Evolutionary conservation across 2,113 vertebrate genomes (phyloP).

Genomic region (Sardina pilchardus): DNA sequence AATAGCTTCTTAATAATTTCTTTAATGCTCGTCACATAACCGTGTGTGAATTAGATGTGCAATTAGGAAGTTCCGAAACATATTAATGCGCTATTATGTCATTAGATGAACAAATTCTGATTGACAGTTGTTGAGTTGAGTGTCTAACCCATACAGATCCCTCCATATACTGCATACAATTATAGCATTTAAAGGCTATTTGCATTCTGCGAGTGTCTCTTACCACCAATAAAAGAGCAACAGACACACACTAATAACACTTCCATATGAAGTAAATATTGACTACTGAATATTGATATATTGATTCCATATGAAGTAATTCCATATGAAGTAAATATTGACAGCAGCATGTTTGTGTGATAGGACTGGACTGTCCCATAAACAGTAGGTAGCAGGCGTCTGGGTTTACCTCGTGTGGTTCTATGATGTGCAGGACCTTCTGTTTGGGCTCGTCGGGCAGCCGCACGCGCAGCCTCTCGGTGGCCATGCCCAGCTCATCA

Average conservation of each 20-base stretch:
- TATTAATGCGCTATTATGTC: no score
- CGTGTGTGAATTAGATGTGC: no score
- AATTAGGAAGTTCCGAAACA: no score
- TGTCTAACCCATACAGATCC: not conserved
- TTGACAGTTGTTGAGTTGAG: not conserved
- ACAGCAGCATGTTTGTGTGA: not conserved
- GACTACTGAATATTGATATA: no score
- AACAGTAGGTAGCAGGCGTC: not conserved
- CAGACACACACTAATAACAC: no score
- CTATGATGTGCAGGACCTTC: conserved; percentile 92
- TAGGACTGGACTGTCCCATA: not conserved
- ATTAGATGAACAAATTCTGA: not conserved
- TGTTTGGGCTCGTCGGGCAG: conserved; percentile 91
- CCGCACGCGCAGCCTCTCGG: conserved; percentile 88
- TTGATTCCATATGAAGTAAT: no score
- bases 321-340: not conserved
- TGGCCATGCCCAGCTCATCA: conserved; percentile 97
- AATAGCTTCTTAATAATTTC: no score
- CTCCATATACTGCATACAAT: not conserved
- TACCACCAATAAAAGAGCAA: no score
- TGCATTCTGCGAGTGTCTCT: not conserved
- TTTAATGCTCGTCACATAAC: no score
- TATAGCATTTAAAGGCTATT: not conserved
- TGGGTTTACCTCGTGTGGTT: conserved; percentile 84
- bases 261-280: not conserved